Base-by-base conservation (phyloP, 2,797 vertebrate genomes). In the Syndactyla subalaris region DNA sequence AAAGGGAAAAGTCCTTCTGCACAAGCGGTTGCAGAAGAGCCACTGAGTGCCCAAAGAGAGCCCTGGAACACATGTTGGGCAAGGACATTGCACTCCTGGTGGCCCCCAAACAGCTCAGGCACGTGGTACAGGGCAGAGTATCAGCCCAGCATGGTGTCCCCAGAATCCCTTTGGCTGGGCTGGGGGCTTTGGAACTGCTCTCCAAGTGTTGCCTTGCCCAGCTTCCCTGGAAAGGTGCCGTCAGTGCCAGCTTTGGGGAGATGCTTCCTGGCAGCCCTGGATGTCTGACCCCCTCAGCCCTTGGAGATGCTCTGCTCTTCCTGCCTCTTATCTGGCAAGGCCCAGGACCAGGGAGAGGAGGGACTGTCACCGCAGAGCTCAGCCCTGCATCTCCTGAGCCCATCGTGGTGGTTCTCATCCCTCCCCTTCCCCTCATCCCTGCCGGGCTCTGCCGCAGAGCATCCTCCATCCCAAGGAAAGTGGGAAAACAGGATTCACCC, bases 351-450 rank as follows among this genome's bases (percentile, higher is more conserved):
- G 46, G 16, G 12, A 20, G 54, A 63, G 52, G 22, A 54, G 29
- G 7, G 45, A 12, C 38, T 46, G 70, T 20, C 45, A n/a, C 30
- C 12, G 10, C 6, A n/a, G 38, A 59, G 48, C 66, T 81, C 77
- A 84, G 27, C 68, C 27, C 54, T 0, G 1, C 38, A 34, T 24
- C 16, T 46, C 51, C 59, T 27, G 19, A 43, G 52, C 46, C 32
- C 7, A 1, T 9, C 1, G 0, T 20, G 57, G 12, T 2, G 3
- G 11, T 21, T 67, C 52, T 45, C 36, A 12, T 36, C 39, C 29
- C 32, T 72, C 32, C 30, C 38, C 30, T 62, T 38, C 41, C 38
- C 20, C 0, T 0, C 7, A 8, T 7, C 6, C 1, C 39, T 27
- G 43, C 66, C 3, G 23, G 11, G 57, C 32, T 45, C 9, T 16